Evolutionary conservation across 2,113 vertebrate genomes (phyloP), one percentile per base, ranked within the genome.

Genomic region (Pygathrix nemaeus): DNA sequence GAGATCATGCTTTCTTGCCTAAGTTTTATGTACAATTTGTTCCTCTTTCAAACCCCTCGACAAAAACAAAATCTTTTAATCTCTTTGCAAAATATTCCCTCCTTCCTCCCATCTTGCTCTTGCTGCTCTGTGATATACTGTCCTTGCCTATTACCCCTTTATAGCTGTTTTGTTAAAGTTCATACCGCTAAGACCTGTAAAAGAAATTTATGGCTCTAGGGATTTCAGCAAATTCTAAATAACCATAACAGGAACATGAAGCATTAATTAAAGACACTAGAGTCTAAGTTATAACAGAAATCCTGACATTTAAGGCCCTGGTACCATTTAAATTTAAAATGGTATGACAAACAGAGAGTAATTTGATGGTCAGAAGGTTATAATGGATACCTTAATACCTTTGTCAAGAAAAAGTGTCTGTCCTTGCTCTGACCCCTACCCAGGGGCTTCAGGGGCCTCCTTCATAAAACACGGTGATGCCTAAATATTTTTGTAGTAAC

Each of bases 141-240:
- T 96, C 98, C 98, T 97, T 98, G 98, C 98, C 97, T 98, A 98
- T 99, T 98, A 98, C 98, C 98, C 98, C 96, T 98, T 99, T 99
- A 99, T 98, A 98, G 98, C 98, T 99, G 98, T 99, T 99, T 99
- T 98, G 98, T 98, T 99, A 98, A 99, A 99, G 98, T 99, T 99
- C 98, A 98, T 98, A 98, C 98, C 93, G 88, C 98, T 98, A 99
- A 98, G 98, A 99, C 98, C 98, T 98, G 98, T 98, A 98, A 99
- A 99, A 98, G 92, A 98, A 98, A 99, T 99, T 99, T 99, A 99
- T 97, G 93, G 96, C 98, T 98, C 98, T 94, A 96, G 98, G 96
- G 98, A 96, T 98, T 99, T 98, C 98, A 98, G 95, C 90, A 98
- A 98, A 98, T 99, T 98, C 98, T 99, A 99, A 99, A 99, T 99